These are phyloP conservation scores for Diarsia mendica DNA, from an alignment of 2,888 invertebrate genomes.

Conservation along the genomic window DNA sequence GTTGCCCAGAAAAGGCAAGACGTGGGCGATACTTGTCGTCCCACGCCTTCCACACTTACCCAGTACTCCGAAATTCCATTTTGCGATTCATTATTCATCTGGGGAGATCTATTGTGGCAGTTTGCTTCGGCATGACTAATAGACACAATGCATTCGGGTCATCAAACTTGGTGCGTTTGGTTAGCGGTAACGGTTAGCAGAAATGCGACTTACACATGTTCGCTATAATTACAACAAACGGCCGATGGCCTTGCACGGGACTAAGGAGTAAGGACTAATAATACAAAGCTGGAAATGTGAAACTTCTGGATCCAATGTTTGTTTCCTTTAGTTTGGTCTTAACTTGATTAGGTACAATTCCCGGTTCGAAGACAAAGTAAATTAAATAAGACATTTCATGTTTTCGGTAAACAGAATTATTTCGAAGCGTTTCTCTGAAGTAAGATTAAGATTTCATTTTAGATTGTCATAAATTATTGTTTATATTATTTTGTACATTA, in stretches of 20 bases:
- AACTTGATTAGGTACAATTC: constrained; percentile 65
- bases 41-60: constrained; percentile 67
- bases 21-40: constrained; percentile 72
- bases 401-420: constrained; percentile 49
- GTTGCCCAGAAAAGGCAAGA: constrained; percentile 76
- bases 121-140: constrained; percentile 64
- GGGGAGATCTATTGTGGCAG: constrained; percentile 57
- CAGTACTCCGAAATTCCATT: constrained; percentile 65
- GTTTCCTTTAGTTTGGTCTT: constrained; percentile 66
- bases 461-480: constrained; percentile 14
- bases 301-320: constrained; percentile 66
- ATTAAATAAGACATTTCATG: constrained; percentile 48
- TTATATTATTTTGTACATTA: constrained; percentile 10
- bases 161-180: constrained; percentile 72
- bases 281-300: constrained; percentile 65
- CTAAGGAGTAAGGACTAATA: constrained; percentile 67
- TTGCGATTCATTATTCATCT: constrained; percentile 60
- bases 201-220: constrained; percentile 69
- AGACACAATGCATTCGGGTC: constrained; percentile 72
- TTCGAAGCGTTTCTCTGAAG: constrained; percentile 21
- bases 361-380: constrained; percentile 44
- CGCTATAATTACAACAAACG: constrained; percentile 70
- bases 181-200: constrained; percentile 65
- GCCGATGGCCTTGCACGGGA: constrained; percentile 69
- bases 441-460: constrained; percentile 30